Evolutionary conservation across 2,888 invertebrate genomes (phyloP).

Genomic region (Punctoribates punctum): DNA sequence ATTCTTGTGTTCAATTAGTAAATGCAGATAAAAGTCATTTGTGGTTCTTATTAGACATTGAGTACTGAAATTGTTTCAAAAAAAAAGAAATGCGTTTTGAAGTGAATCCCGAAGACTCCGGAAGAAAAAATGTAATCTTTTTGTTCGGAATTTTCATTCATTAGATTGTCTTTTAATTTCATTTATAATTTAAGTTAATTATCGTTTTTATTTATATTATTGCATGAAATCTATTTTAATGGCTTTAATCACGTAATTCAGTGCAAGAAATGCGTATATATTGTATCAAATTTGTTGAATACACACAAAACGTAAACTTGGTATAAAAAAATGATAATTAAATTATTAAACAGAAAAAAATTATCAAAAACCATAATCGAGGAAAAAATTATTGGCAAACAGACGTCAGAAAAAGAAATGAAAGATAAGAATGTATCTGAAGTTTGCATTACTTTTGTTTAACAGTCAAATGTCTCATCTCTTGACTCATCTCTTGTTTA

Average conservation of each 20-base stretch:
- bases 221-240: not conserved
- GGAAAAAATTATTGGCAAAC: not conserved
- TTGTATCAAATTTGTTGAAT: not conserved
- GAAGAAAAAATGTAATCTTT: not conserved
- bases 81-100: no score
- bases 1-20: not conserved
- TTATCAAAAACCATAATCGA: not conserved
- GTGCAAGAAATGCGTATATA: not conserved
- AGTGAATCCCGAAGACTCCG: not conserved
- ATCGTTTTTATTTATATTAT: not conserved
- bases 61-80: not conserved
- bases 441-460: not conserved
- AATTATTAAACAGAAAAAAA: not conserved
- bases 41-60: slow-evolving; percentile 18
- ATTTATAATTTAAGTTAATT: no score
- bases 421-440: not conserved
- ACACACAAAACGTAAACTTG: not conserved
- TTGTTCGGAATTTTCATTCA: not conserved
- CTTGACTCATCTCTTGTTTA: not conserved
- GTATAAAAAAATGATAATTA: not conserved
- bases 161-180: not conserved
- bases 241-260: not conserved
- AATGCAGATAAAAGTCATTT: slow-evolving; percentile 12
- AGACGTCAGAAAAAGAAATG: not conserved
- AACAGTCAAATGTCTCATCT: not conserved